Conservation (phyloP, 2,888 invertebrate genomes). For the Rhopalosiphum nymphaeae region DNA sequence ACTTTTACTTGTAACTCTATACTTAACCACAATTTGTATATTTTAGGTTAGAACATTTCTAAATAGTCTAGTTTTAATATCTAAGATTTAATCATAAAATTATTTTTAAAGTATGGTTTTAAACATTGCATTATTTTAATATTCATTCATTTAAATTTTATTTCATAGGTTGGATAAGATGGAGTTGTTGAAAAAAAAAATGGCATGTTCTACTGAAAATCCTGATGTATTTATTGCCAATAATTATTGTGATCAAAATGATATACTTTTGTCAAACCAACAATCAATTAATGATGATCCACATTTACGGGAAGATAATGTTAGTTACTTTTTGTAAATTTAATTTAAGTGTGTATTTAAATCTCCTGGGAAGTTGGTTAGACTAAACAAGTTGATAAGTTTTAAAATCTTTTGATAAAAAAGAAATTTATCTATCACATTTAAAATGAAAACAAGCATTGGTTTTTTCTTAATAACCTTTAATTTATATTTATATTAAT, state of each 20-base stretch:
- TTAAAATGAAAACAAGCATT: not conserved
- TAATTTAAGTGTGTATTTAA: not conserved
- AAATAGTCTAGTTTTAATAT: not conserved
- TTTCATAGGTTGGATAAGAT: conserved; percentile 47
- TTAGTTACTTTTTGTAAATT: not conserved
- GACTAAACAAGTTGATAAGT: not conserved
- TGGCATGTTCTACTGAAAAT: not conserved
- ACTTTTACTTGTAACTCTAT: not conserved
- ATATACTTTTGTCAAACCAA: conserved; percentile 23
- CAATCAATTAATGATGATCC: conserved; percentile 29
- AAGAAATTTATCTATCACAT: not conserved
- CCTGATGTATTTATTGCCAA: conserved; percentile 28
- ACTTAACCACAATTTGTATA: not conserved
- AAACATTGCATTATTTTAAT: not conserved
- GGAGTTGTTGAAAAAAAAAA: conserved; percentile 43
- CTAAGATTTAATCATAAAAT: not conserved
- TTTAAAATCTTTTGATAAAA: not conserved
- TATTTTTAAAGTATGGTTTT: not conserved
- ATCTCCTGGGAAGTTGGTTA: not conserved
- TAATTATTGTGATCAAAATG: conserved; percentile 45
- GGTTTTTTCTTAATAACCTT: not conserved
- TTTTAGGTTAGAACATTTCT: not conserved
- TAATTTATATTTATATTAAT: not conserved
- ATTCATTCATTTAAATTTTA: not conserved
- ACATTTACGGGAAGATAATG: not conserved